phyloP scores from a whole-genome alignment of 2,113 vertebrate genomes.

The Pampusana beccarii region DNA sequence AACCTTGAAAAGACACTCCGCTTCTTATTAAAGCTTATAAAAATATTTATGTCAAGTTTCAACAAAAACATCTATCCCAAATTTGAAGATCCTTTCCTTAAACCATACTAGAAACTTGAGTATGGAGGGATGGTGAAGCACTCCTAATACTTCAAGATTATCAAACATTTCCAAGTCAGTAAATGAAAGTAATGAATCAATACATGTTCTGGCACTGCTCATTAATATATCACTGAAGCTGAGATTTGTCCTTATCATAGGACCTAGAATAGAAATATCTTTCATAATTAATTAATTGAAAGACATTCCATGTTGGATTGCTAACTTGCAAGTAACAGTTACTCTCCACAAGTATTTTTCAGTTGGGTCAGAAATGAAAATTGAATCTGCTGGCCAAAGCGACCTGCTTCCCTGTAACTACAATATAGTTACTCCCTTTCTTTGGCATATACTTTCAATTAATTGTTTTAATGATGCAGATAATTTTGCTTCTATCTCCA shows the following conservation, averaged over 20 bases:
- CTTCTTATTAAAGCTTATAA: not conserved
- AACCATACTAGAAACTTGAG: not conserved
- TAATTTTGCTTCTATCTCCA: not conserved
- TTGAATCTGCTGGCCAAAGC: not conserved
- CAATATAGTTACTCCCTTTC: not conserved
- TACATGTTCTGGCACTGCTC: not conserved
- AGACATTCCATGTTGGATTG: not conserved
- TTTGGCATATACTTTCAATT: not conserved
- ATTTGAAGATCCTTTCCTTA: not conserved
- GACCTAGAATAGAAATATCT: not conserved
- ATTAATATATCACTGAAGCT: not conserved
- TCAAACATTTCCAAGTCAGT: conserved; percentile 7
- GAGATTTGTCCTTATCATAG: not conserved
- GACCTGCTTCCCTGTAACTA: not conserved
- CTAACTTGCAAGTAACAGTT: not conserved
- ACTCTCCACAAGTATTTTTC: not conserved
- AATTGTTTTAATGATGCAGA: conserved; percentile 31
- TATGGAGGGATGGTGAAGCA: not conserved
- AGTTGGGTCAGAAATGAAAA: conserved; percentile 32
- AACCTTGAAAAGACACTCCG: not conserved
- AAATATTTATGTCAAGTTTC: not conserved
- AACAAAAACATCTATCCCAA: not conserved
- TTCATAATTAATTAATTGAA: conserved; percentile 3
- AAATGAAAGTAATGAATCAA: conserved; percentile 20
- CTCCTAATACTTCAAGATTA: not conserved